Percentiles rank a stretch among this genome's conserved stretches.
These are phyloP conservation scores for Copidosoma aretas DNA, from an alignment of 2,888 invertebrate genomes.

Conservation along the genomic window DNA sequence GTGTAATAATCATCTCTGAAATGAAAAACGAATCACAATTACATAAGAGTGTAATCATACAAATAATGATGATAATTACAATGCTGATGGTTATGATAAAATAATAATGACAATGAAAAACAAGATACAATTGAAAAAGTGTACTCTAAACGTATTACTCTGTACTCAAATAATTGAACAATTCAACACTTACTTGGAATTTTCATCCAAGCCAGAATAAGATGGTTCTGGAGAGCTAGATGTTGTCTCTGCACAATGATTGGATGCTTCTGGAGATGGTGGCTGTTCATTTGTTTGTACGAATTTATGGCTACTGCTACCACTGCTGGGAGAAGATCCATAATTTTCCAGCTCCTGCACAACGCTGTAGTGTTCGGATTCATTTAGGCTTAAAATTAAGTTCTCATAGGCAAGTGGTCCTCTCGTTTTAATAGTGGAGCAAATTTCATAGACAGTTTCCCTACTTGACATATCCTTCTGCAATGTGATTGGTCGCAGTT, in stretches of 20 bases:
- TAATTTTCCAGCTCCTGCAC: slow-evolving; percentile 41
- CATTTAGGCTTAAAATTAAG: slow-evolving; percentile 49
- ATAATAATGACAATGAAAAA: too few relatives aligned
- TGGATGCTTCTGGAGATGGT: not conserved
- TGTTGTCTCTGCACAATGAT: not conserved
- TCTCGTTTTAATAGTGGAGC: slow-evolving; percentile 53
- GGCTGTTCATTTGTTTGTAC: not conserved
- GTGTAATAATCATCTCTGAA: slow-evolving; percentile 45
- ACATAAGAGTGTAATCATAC: slow-evolving; percentile 10
- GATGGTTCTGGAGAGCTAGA: slow-evolving; percentile 9
- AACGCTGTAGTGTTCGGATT: slow-evolving; percentile 49
- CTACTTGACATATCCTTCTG: slow-evolving; percentile 45
- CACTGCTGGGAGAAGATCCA: slow-evolving; percentile 19
- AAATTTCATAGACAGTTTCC: slow-evolving; percentile 49
- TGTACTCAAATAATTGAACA: not conserved
- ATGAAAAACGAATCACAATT: slow-evolving; percentile 20
- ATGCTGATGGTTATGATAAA: not conserved
- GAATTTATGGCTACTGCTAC: slow-evolving; percentile 29
- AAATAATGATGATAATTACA: not conserved
- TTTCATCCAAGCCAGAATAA: slow-evolving; percentile 19
- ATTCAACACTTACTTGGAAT: slow-evolving; percentile 31
- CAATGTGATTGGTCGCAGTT: slow-evolving; percentile 21
- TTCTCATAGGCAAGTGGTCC: slow-evolving; percentile 56
- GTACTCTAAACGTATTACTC: too few relatives aligned
- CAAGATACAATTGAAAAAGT: too few relatives aligned